Base-by-base conservation (phyloP, 2,888 invertebrate genomes). In the Prosapia bicincta region DNA sequence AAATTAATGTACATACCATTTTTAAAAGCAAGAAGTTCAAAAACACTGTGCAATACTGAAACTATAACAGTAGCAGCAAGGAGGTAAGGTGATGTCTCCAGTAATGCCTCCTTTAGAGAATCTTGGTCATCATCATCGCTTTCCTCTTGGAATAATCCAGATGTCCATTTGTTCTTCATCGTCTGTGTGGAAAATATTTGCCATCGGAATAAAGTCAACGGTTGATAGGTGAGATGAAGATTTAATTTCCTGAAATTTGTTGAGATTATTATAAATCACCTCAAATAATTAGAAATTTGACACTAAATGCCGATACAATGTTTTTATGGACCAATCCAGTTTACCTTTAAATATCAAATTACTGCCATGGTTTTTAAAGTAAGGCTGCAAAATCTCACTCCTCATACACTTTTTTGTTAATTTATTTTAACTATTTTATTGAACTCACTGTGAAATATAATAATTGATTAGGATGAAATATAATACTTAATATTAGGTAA, bases 1-100 rank as follows among this genome's bases (percentile, higher is more conserved):
- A n/a, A n/a, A n/a, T n/a, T n/a, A n/a, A n/a, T 20, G 26, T 23
- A 80, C 84, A 85, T 83, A 91, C 91, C 99, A 87, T 99, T 99
- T 87, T 99, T 99, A 85, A 99, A 99, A 66, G 99, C 99, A 75
- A 99, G 88, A 81, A 99, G 90, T 85, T 99, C 99, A 87, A 99
- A 99, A 78, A 99, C 91, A 76, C 97, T 98, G 86, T 99, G 99
- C 24, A 99, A 88, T 76, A 99, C 90, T 0, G 99, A 98, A 0
- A 99, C 93, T 72, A 92, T 89, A 78, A 98, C 91, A 1, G 99
- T 99, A 74, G 98, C 85, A 3, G 90, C 98, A 54, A 99, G 87
- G 38, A 99, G 88, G 83, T 98, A 97, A 0, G 98, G 97, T 83
- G 97, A 99, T 0, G 99, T 99, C 83, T 99, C 99, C 77, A 99